A percentile compares a stretch with the other conserved stretches of the same genome.
Evolutionary conservation across 1,140 invertebrate genomes (phyloP).

Genomic region (Parasteatoda tepidariorum): DNA sequence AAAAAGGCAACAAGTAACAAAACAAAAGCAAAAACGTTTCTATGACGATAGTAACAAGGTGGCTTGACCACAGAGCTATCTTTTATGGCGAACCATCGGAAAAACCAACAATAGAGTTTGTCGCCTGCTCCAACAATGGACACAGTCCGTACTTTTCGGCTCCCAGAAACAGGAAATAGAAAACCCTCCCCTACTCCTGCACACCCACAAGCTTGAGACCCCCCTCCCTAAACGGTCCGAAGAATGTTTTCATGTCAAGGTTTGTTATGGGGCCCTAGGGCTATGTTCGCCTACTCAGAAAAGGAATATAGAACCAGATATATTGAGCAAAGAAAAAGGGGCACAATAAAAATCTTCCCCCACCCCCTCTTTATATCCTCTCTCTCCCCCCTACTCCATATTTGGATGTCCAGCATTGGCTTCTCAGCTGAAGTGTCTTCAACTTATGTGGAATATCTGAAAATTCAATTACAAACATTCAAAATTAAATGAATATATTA

Average conservation of each 20-base stretch:
- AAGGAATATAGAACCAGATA: not conserved
- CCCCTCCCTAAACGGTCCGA: conserved; percentile 19
- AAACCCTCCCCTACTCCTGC: conserved; percentile 10
- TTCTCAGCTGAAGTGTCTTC: no score
- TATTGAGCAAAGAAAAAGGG: conserved; percentile 10
- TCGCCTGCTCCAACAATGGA: conserved; percentile 46
- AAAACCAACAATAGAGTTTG: conserved; percentile 55
- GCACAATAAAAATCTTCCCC: conserved; percentile 45
- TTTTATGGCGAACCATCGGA: conserved; percentile 54
- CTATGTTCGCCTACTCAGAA: conserved; percentile 20
- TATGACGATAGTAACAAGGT: conserved; percentile 52
- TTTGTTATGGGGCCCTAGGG: conserved; percentile 56
- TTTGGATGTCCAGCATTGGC: conserved; percentile 13
- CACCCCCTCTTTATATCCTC: no score
- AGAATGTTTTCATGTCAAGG: conserved; percentile 20
- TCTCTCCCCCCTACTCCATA: no score
- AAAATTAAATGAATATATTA: no score
- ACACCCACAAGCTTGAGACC: not conserved
- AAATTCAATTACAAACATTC: no score
- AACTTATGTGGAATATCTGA: no score
- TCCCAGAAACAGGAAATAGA: conserved; percentile 56
- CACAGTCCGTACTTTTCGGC: conserved; percentile 35
- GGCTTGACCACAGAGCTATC: conserved; percentile 56
- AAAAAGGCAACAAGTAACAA: not conserved
- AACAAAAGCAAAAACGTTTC: conserved; percentile 7